Evolutionary conservation across 2,888 invertebrate species (phyloP), one percentile per base, ranked within the genome.

Genomic region (Catotricha subobsoleta): DNA sequence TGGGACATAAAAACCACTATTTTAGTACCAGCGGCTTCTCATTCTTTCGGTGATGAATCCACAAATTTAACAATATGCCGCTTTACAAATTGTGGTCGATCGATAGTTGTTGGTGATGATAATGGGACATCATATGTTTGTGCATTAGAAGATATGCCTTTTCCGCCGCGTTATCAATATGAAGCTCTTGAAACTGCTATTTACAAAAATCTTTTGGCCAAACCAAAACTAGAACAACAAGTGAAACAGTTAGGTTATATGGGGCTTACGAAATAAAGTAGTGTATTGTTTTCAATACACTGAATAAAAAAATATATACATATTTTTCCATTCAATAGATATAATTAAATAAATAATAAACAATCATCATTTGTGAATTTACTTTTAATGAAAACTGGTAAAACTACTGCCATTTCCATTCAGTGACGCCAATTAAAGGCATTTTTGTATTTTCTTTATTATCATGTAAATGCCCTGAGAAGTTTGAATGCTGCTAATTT

Each of bases 1-100:
- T 87, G 87, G 87, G 83, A 87, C 55, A 61, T 86, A 8, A 72
- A 76, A 5, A 64, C 80, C 18, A 82, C 79, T 54, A 73, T 70
- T 1, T 71, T 80, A 45, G 70, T 71, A 40, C 80, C 84, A 7
- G 57, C 57, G 15, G 57, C 59, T 16, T 50, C 55, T 2, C 52
- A 52, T 0, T 47, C 45, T 3, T 49, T 59, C 31, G 49, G 49
- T 2, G 47, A 51, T 52, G 31, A 59, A 58, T 0, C 51, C 51
- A 3, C 52, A 53, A 31, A 16, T 20, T 30, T 75, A 41, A 70
- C 72, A 1, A 64, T 65, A n/a, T 57, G 74, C 3, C 67, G 68
- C 44, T 81, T 82, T 52, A 74, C 76, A 0, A 54, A 62, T 2
- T 74, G 73, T 27, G 83, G 83, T 0, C 69, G 76, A 36, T 79